phyloP scores from a whole-genome alignment of 2,797 vertebrate genomes.

The Tympanoctomys barrerae region DNA sequence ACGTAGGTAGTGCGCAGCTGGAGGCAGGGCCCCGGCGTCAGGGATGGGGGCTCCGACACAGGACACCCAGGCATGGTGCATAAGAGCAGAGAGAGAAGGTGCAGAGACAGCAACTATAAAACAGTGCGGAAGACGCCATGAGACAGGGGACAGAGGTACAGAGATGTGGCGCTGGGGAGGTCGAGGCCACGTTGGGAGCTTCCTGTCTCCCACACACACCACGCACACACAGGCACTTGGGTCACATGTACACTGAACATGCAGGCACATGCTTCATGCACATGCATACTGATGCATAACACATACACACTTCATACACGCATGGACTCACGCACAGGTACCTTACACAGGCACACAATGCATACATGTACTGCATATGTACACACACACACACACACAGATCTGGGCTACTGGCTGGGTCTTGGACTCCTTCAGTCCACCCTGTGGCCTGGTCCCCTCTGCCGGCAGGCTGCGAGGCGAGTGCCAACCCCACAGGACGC shows the following conservation, averaged over 20 bases:
- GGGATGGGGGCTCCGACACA: background rate
- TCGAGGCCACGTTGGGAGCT: too few relatives aligned
- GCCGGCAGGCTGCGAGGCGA: background rate
- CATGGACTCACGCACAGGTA: background rate
- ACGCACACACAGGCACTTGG: background rate
- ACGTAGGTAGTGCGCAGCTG: background rate
- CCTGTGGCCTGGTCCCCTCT: background rate
- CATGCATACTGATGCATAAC: background rate
- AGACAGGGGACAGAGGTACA: background rate
- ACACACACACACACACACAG: too few relatives aligned
- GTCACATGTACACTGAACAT: fast-evolving
- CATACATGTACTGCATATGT: background rate
- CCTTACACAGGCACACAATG: background rate
- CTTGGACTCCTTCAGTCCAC: background rate
- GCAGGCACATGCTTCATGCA: background rate
- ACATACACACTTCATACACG: background rate
- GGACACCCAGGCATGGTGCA: background rate
- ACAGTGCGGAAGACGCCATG: background rate
- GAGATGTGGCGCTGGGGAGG: background rate
- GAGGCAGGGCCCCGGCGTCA: background rate
- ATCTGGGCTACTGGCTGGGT: too few relatives aligned
- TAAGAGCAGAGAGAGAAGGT: background rate
- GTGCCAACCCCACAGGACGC: too few relatives aligned
- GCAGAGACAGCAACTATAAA: background rate
- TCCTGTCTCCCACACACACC: too few relatives aligned